Conservation (phyloP, 1,140 invertebrate genomes). For the Macrocentrus cingulum region DNA sequence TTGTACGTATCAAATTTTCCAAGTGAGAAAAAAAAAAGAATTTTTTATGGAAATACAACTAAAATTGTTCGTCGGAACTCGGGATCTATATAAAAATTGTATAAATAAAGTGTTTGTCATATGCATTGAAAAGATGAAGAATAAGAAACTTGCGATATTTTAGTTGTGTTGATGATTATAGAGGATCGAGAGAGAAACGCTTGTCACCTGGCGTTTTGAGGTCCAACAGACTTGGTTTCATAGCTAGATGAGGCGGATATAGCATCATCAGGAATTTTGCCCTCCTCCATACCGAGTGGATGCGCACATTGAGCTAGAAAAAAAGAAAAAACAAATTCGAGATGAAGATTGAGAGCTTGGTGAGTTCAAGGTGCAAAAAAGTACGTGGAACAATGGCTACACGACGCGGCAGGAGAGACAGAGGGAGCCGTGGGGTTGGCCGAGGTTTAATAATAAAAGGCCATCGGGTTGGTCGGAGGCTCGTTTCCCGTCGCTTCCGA, state of each 20-base stretch:
- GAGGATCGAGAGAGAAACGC: neutral
- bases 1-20: no score
- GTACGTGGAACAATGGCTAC: no score
- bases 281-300: constrained; percentile 88
- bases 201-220: constrained; percentile 81
- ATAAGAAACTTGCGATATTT: no score
- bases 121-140: no score
- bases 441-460: constrained; percentile 27
- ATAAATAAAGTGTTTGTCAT: no score
- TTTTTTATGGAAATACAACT: no score
- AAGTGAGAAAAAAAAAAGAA: no score
- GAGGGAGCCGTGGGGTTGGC: neutral
- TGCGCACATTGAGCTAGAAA: constrained; percentile 74
- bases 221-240: constrained; percentile 86
- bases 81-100: no score
- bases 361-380: no score
- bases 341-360: constrained; percentile 27
- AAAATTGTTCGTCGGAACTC: no score
- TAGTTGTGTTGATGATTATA: no score
- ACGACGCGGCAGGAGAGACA: neutral
- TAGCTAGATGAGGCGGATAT: constrained; percentile 88
- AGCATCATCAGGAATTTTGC: constrained; percentile 80
- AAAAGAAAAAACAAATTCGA: constrained; percentile 43
- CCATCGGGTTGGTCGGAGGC: constrained; percentile 5
- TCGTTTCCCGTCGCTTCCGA: constrained; percentile 14